A percentile compares a stretch with the other conserved stretches of the same genome.
phyloP scores from a whole-genome alignment of 2,888 invertebrate genomes.

The Acleris laterana region DNA sequence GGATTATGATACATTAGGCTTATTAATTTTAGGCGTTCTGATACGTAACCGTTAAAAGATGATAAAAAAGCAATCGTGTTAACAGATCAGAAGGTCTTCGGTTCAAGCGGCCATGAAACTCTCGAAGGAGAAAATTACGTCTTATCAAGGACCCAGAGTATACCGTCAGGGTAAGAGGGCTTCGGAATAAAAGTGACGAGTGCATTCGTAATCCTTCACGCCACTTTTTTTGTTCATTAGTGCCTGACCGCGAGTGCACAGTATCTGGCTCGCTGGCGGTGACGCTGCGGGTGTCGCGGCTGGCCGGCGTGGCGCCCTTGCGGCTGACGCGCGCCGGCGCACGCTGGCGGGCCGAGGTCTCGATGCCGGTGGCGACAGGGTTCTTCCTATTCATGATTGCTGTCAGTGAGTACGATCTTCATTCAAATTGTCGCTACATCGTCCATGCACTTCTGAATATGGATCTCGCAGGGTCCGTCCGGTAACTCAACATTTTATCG shows the following conservation, averaged over 20 bases:
- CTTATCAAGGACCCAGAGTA: background rate
- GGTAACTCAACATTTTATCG: too few relatives aligned
- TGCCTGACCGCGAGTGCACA: slow-evolving; percentile 37
- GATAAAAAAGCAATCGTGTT: too few relatives aligned
- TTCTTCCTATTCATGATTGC: slow-evolving; percentile 42
- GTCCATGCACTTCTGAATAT: too few relatives aligned
- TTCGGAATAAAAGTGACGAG: background rate
- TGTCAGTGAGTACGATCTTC: slow-evolving; percentile 47
- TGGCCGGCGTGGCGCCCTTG: slow-evolving; percentile 51
- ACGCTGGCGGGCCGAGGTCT: slow-evolving; percentile 44
- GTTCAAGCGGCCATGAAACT: background rate
- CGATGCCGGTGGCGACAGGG: slow-evolving; percentile 39
- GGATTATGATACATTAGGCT: too few relatives aligned
- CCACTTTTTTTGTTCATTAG: background rate
- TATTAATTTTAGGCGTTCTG: too few relatives aligned
- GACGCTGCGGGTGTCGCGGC: slow-evolving; percentile 45
- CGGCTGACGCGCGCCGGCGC: slow-evolving; percentile 39
- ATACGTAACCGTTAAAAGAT: too few relatives aligned
- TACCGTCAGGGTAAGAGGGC: background rate
- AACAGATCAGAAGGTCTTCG: background rate
- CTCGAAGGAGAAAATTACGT: background rate
- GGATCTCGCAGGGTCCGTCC: too few relatives aligned
- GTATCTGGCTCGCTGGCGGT: slow-evolving; percentile 46
- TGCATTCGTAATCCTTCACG: too few relatives aligned
- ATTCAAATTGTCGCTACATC: background rate